Evolutionary conservation across 2,113 vertebrate species (phyloP).

Genomic region (Eupsittula cactorum): DNA sequence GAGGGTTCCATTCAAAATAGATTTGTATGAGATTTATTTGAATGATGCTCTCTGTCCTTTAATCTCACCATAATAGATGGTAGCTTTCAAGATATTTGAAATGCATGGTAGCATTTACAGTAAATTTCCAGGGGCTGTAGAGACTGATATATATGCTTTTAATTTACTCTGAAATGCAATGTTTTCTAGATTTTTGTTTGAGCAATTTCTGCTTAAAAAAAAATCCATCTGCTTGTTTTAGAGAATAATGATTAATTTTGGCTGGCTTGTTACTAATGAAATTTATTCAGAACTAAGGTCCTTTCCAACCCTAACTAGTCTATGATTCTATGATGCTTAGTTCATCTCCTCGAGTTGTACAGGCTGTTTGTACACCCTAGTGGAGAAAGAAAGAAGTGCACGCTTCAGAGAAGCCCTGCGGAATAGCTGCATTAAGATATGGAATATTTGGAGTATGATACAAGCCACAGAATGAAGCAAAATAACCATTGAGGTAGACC

Average conservation of each 20-base stretch:
- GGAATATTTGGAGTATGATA: background rate
- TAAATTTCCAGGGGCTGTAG: background rate
- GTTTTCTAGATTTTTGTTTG: background rate
- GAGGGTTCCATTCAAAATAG: background rate
- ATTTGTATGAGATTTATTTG: background rate
- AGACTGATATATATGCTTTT: background rate
- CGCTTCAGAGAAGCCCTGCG: background rate
- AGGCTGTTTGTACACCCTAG: conserved; percentile 76
- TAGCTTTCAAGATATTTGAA: conserved; percentile 4
- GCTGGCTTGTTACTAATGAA: background rate
- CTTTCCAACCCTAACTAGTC: too few species aligned
- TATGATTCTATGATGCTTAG: background rate
- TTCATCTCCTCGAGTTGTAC: background rate
- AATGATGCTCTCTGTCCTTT: background rate
- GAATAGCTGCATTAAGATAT: background rate
- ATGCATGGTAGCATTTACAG: background rate
- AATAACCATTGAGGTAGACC: background rate
- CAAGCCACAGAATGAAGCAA: background rate
- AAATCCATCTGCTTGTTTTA: background rate
- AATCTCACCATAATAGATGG: background rate
- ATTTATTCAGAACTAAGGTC: conserved; percentile 45
- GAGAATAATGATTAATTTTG: conserved; percentile 52
- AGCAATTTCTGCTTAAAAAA: background rate
- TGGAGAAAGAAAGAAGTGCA: conserved; percentile 56
- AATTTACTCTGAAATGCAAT: background rate